Evolutionary conservation across 2,888 invertebrate species (phyloP).

Genomic region (Brenthis daphne): DNA sequence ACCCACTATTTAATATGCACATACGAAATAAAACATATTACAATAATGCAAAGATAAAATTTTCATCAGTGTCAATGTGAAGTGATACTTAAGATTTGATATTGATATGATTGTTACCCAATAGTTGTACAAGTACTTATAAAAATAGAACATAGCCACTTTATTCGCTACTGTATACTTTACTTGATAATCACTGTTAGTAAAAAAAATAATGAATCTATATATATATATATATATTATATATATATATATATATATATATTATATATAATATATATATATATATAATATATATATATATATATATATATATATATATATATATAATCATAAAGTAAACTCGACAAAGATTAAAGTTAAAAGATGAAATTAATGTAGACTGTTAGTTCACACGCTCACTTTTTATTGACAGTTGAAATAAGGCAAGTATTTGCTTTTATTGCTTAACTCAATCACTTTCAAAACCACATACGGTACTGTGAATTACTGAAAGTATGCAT

Average conservation of each 20-base stretch:
- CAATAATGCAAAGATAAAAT: neutral
- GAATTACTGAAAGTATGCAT: constrained; percentile 14
- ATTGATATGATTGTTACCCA: neutral
- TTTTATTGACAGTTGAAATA: constrained; percentile 32
- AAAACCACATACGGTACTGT: constrained; percentile 34
- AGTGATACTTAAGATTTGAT: neutral
- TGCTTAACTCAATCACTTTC: constrained; percentile 29
- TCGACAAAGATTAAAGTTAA: constrained; percentile 4
- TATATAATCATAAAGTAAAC: neutral
- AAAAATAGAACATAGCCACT: too few relatives aligned
- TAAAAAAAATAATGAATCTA: too few relatives aligned
- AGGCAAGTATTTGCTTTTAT: constrained; percentile 30
- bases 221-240: neutral
- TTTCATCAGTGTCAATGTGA: neutral
- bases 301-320: neutral
- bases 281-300: neutral
- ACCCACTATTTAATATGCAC: too few relatives aligned
- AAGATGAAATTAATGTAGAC: constrained; percentile 24
- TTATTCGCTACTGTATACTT: too few relatives aligned
- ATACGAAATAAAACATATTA: neutral
- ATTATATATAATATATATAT: neutral
- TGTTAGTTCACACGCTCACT: constrained; percentile 34
- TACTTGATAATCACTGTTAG: too few relatives aligned
- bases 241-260: neutral
- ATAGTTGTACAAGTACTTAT: too few relatives aligned